Conservation (phyloP, 2,888 invertebrate genomes). For the Yponomeuta cagnagella region DNA sequence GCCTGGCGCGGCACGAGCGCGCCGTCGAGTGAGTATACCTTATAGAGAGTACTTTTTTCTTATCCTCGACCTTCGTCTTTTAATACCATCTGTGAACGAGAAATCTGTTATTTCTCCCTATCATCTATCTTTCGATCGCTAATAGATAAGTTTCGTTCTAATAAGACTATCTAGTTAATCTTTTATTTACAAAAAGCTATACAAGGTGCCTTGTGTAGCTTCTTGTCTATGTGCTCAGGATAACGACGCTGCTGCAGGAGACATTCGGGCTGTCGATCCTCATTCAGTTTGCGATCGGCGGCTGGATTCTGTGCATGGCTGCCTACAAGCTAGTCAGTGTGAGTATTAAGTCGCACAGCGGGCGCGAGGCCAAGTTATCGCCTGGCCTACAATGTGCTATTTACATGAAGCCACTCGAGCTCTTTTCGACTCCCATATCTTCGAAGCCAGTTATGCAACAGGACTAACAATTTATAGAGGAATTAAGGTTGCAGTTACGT, state of each 20-base stretch:
- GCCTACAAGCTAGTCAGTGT: slow-evolving; percentile 60
- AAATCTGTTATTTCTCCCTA: too few relatives aligned
- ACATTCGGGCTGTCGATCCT: slow-evolving; percentile 54
- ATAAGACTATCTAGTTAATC: too few relatives aligned
- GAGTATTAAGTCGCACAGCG: slow-evolving; percentile 25
- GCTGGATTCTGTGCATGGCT: slow-evolving; percentile 67
- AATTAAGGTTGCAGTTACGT: neutral
- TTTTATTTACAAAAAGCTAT: too few relatives aligned
- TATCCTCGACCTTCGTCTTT: neutral
- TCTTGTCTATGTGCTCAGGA: slow-evolving; percentile 29
- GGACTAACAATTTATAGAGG: neutral
- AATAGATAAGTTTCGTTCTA: too few relatives aligned
- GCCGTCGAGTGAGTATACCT: slow-evolving; percentile 38
- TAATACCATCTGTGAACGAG: neutral
- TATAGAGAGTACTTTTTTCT: neutral
- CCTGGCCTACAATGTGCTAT: neutral
- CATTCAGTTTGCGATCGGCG: slow-evolving; percentile 59
- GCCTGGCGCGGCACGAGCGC: slow-evolving; percentile 43
- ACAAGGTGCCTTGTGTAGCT: too few relatives aligned
- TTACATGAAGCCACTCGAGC: neutral
- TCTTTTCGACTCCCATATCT: neutral
- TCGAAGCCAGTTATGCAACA: too few relatives aligned
- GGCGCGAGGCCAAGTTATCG: too few relatives aligned
- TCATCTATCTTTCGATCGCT: too few relatives aligned
- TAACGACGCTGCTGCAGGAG: slow-evolving; percentile 39